phyloP scores from a whole-genome alignment of 2,113 vertebrate genomes.

The Amphiprion ocellaris region DNA sequence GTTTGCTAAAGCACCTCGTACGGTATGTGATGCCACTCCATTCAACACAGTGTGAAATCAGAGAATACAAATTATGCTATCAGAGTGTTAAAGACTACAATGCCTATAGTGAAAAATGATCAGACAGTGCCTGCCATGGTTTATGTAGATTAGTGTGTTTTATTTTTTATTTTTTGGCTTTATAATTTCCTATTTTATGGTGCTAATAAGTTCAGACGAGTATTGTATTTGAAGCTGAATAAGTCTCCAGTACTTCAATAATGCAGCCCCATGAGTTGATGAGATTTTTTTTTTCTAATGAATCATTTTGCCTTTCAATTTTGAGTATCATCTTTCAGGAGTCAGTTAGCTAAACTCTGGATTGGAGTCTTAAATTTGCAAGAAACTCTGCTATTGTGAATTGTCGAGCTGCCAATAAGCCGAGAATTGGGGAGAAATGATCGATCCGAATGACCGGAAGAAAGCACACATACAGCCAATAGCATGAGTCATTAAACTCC shows the following conservation, averaged over 20 bases:
- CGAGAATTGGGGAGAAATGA: slow-evolving; percentile 13
- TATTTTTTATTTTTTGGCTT: neutral
- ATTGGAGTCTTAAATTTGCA: neutral
- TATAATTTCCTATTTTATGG: neutral
- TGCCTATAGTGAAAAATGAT: neutral
- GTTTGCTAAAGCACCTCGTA: slow-evolving; percentile 6
- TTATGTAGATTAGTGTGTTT: neutral
- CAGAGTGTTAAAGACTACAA: neutral
- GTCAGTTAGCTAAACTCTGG: neutral
- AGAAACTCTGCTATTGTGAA: slow-evolving; percentile 17
- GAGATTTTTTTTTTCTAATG: neutral
- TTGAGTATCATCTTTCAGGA: neutral
- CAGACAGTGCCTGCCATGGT: neutral
- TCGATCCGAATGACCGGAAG: slow-evolving; percentile 20
- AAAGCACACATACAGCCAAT: slow-evolving; percentile 32
- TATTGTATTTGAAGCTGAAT: slow-evolving; percentile 9
- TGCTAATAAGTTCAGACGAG: neutral
- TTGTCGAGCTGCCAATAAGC: slow-evolving; percentile 8
- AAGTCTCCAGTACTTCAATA: neutral
- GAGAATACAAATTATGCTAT: slow-evolving; percentile 17
- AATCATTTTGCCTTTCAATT: neutral
- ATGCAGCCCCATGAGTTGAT: neutral
- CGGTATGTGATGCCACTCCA: neutral
- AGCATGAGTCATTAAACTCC: slow-evolving; percentile 26
- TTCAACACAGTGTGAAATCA: slow-evolving; percentile 4